A percentile compares a stretch with the other conserved stretches of the same genome.
Conservation (phyloP, 1,140 invertebrate genomes). For the Magallana angulata region DNA sequence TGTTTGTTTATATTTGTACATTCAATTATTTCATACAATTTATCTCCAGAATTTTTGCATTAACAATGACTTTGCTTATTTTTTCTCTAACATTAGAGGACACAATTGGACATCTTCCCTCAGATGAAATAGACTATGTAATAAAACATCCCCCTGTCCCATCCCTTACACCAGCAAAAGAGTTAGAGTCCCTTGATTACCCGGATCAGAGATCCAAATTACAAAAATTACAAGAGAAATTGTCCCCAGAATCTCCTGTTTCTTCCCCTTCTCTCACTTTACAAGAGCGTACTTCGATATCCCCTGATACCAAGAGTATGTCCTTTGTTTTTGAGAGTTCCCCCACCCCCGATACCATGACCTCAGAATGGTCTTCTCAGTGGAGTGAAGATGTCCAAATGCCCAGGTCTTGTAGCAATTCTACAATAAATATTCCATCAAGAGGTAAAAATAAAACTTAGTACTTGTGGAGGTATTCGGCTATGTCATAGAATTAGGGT, state of each 20-base stretch:
- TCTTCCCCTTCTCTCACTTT: constrained; percentile 2
- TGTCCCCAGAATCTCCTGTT: not conserved
- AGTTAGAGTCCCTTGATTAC: not conserved
- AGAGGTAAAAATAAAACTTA: not conserved
- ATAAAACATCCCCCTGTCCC: not conserved
- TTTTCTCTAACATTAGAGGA: constrained; percentile 28
- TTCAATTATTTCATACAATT: too few species aligned
- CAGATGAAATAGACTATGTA: not conserved
- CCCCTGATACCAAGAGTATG: not conserved
- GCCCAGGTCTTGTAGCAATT: constrained; percentile 10
- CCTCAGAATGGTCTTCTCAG: constrained; percentile 7
- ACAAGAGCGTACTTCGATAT: not conserved
- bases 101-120: constrained; percentile 29
- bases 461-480: not conserved
- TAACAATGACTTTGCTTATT: not conserved
- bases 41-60: too few species aligned
- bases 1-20: too few species aligned
- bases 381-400: constrained; percentile 34
- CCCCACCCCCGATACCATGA: constrained; percentile 1
- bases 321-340: not conserved
- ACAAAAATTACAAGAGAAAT: not conserved
- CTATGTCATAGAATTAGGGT: not conserved
- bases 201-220: constrained; percentile 11
- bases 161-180: not conserved
- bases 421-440: constrained; percentile 8